A percentile compares a stretch with the other conserved stretches of the same genome.
phyloP scores from a whole-genome alignment of 2,797 vertebrate genomes.

The Clarias laeviceps region DNA sequence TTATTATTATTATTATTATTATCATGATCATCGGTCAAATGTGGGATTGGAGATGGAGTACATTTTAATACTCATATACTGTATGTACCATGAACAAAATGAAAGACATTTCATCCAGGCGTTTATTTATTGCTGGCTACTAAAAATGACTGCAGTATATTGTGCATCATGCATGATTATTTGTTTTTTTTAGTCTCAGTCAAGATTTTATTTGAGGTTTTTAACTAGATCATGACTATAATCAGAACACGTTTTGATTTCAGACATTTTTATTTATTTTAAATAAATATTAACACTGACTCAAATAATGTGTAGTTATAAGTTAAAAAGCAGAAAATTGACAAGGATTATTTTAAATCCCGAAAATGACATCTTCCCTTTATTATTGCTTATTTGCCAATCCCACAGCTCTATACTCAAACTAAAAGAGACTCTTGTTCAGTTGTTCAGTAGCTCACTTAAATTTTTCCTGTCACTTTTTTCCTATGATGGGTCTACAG shows the following conservation, averaged over 20 bases:
- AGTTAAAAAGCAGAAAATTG: not conserved
- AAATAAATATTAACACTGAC: not conserved
- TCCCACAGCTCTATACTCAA: slow-evolving; percentile 6
- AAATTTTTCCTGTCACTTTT: slow-evolving; percentile 29
- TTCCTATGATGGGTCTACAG: not conserved
- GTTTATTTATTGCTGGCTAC: not conserved
- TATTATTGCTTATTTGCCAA: not conserved
- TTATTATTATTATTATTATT: not conserved
- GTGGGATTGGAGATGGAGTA: not conserved
- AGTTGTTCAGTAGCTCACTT: slow-evolving; percentile 25
- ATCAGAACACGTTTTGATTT: slow-evolving; percentile 4
- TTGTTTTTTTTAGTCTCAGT: not conserved
- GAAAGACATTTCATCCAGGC: not conserved
- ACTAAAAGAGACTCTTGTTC: slow-evolving; percentile 29
- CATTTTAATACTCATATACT: not conserved
- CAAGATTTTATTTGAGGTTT: not conserved
- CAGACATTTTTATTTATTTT: not conserved
- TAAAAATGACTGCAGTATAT: not conserved
- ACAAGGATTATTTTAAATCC: not conserved
- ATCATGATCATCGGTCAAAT: not conserved
- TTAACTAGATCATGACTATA: not conserved
- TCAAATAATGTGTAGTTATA: not conserved
- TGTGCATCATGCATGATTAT: not conserved
- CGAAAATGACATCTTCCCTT: not conserved
- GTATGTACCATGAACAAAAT: not conserved